A percentile compares a stretch with the other conserved stretches of the same genome.
Conservation (phyloP, 2,797 vertebrate genomes). For the Hafferia zeledoni region DNA sequence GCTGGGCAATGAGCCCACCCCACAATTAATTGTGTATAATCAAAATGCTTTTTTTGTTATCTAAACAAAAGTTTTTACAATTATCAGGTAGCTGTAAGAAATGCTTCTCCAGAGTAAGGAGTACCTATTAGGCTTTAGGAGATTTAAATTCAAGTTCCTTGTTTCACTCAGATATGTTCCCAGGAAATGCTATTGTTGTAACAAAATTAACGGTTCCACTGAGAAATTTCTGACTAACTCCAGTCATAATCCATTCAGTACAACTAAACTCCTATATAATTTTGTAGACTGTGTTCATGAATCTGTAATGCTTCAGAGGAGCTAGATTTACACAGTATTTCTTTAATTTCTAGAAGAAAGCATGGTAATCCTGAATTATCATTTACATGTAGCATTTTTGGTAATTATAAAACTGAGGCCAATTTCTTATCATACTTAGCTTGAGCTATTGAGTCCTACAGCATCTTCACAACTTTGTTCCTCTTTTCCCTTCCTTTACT, state of each 20-base stretch:
- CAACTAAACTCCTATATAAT: not conserved
- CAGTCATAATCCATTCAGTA: not conserved
- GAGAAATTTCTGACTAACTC: constrained; percentile 8
- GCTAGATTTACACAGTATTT: not conserved
- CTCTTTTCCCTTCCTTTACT: not conserved
- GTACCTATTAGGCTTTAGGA: not conserved
- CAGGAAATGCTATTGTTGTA: not conserved
- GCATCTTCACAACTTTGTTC: not conserved
- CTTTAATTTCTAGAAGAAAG: not conserved
- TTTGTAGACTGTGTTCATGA: not conserved
- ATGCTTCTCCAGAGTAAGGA: not conserved
- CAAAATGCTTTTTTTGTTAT: not conserved
- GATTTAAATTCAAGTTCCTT: not conserved
- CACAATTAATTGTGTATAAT: not conserved
- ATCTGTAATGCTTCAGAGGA: not conserved
- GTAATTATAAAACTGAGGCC: not conserved
- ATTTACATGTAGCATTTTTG: not conserved
- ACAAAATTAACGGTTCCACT: not conserved
- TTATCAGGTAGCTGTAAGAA: not conserved
- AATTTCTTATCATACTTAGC: not conserved
- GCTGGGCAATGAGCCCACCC: not conserved
- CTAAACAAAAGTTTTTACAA: not conserved
- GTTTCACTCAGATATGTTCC: not conserved
- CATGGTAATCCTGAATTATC: not conserved
- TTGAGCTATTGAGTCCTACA: not conserved